Percentiles rank a stretch among this genome's conserved stretches.
These are phyloP conservation scores for Kryphioiulus occultus DNA, from an alignment of 2,888 invertebrate genomes.

Conservation along the genomic window DNA sequence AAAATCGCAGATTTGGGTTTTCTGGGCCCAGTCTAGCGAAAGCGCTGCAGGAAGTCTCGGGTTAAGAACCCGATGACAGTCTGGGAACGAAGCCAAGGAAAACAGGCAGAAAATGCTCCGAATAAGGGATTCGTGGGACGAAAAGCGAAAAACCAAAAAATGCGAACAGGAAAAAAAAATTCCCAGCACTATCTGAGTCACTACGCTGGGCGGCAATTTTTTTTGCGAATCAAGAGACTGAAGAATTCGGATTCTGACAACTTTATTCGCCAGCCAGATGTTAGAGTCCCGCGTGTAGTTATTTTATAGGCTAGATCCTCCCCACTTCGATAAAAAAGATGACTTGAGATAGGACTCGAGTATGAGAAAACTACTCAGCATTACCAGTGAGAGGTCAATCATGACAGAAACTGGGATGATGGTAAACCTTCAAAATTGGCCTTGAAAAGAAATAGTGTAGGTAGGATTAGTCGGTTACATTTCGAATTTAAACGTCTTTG, in stretches of 20 bases:
- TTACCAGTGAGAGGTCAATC: too few species aligned
- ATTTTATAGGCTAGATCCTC: too few species aligned
- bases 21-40: not conserved
- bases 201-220: not conserved
- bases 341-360: too few species aligned
- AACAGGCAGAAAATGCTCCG: not conserved
- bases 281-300: not conserved
- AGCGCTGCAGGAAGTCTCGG: not conserved
- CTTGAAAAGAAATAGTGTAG: too few species aligned
- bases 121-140: not conserved
- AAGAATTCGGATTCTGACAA: not conserved
- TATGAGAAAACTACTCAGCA: too few species aligned
- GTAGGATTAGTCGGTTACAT: too few species aligned
- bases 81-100: not conserved
- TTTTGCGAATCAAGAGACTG: not conserved
- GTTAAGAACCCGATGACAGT: not conserved
- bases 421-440: too few species aligned
- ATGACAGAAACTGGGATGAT: too few species aligned
- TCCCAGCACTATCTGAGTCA: not conserved
- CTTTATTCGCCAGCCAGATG: not conserved
- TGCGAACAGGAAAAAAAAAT: not conserved
- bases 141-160: not conserved
- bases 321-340: too few species aligned
- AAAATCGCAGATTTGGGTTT: not conserved
- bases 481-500: too few species aligned